Conservation (phyloP, 2,797 vertebrate genomes). For the Danio choprae region DNA sequence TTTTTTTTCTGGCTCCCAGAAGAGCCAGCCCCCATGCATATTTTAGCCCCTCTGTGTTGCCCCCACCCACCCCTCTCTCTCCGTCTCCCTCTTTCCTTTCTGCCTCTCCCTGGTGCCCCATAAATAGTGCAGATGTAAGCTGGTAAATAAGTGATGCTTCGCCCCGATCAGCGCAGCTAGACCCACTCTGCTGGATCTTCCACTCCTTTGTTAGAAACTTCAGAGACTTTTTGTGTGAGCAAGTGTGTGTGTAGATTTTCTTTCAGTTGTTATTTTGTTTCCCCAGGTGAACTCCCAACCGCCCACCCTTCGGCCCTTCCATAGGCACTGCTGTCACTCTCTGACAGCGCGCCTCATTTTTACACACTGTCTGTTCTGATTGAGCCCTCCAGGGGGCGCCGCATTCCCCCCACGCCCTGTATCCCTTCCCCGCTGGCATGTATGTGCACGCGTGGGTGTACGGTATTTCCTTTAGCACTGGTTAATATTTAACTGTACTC, state of each 20-base stretch:
- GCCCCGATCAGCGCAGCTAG: constrained; percentile 79
- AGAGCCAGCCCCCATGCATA: constrained; percentile 84
- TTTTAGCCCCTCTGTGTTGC: constrained; percentile 79
- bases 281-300: constrained; percentile 55
- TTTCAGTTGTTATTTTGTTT: constrained; percentile 64
- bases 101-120: constrained; percentile 80
- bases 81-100: constrained; percentile 66
- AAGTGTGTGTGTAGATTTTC: constrained; percentile 54
- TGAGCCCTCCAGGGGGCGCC: constrained; percentile 73
- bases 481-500: constrained; percentile 76
- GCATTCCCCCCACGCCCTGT: constrained; percentile 57
- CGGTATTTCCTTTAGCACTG: constrained; percentile 77
- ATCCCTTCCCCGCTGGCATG: constrained; percentile 61
- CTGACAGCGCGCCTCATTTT: constrained; percentile 73
- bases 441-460: constrained; percentile 50
- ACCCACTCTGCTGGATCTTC: constrained; percentile 72
- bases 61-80: constrained; percentile 63
- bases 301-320: constrained; percentile 46
- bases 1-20: constrained; percentile 69
- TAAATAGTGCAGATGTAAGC: constrained; percentile 87
- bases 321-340: constrained; percentile 64
- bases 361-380: constrained; percentile 73
- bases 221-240: constrained; percentile 67
- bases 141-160: constrained; percentile 86
- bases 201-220: constrained; percentile 73